Evolutionary conservation across 2,888 invertebrate genomes (phyloP), one percentile per base, ranked within the genome.

Genomic region (Periphyllus acericola): DNA sequence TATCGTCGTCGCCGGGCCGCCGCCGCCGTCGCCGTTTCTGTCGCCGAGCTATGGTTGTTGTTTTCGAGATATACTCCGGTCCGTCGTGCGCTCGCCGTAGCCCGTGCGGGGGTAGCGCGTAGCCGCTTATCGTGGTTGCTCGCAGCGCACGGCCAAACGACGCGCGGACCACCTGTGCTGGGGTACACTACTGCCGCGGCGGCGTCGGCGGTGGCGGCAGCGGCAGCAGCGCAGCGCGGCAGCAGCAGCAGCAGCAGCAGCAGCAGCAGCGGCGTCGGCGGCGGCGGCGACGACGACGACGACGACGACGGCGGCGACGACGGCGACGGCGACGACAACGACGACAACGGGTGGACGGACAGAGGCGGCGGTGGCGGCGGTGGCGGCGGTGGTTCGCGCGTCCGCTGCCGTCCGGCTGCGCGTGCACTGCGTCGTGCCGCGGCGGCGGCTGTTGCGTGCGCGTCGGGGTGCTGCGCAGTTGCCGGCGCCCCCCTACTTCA

Each of bases 351-450:
- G 32, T 6, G 32, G 68, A 21, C n/a, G 66, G 71, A 3, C 71
- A 71, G n/a, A 34, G 34, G 71, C 34, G 75, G 84, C 29, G 86
- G 79, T 29, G 71, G 86, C 34, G 36, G 71, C 52, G 79, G n/a
- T 36, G 79, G 72, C 55, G 68, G 85, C n/a, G 86, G 71, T 72
- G 55, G 86, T 86, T 79, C 80, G 79, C 80, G 79, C 86, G 79
- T 86, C 86, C 86, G 86, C 55, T 86, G 86, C 86, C 78, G 86
- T 72, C 86, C 86, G 86, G 86, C 86, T 80, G 86, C 87, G 87
- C 87, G 87, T 81, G 80, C 74, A 74, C 72, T 80, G 87, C 87
- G 40, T 74, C 80, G 80, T 80, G 80, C 80, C 80, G 86, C 74
- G 46, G 60, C 87, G 36, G 40, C 80, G 80, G 80, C 74, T 66